phyloP scores from a whole-genome alignment of 2,797 vertebrate species.

The Karalla daura region DNA sequence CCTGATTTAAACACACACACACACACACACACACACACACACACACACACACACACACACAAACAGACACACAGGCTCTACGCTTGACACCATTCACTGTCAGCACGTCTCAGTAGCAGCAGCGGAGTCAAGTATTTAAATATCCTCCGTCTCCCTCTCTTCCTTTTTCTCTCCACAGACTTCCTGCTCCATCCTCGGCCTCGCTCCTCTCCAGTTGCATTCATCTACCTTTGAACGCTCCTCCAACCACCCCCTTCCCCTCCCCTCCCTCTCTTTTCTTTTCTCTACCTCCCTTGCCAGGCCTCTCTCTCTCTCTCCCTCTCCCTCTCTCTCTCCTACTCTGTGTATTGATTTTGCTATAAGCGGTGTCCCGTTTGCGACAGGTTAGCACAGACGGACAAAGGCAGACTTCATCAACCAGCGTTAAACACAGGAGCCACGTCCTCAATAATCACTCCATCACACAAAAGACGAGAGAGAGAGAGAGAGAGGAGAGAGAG shows the following conservation, averaged over 20 bases:
- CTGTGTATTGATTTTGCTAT: slow-evolving; percentile 88
- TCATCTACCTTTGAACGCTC: slow-evolving; percentile 31
- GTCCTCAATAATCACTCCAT: slow-evolving; percentile 86
- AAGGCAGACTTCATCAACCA: slow-evolving; percentile 87
- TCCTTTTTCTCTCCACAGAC: slow-evolving; percentile 22
- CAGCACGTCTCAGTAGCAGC: not conserved
- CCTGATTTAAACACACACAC: slow-evolving; percentile 44
- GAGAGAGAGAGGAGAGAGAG: slow-evolving; percentile 30
- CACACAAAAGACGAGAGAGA: slow-evolving; percentile 73
- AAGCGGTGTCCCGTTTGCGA: slow-evolving; percentile 85
- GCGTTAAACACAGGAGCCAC: slow-evolving; percentile 83
- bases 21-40: slow-evolving; percentile 49
- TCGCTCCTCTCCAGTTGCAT: slow-evolving; percentile 40
- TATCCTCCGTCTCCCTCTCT: slow-evolving; percentile 15
- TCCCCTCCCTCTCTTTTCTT: slow-evolving; percentile 45
- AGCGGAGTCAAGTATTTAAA: slow-evolving; percentile 18
- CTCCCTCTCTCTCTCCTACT: slow-evolving; percentile 51
- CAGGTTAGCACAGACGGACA: slow-evolving; percentile 85
- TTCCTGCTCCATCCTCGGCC: slow-evolving; percentile 34
- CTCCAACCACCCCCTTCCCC: slow-evolving; percentile 32
- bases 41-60: slow-evolving; percentile 42
- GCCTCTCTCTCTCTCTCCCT: slow-evolving; percentile 43
- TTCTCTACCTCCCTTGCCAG: slow-evolving; percentile 41
- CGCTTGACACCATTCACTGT: slow-evolving; percentile 16
- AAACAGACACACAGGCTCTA: slow-evolving; percentile 16